A percentile compares a stretch with the other conserved stretches of the same genome.
Conservation (phyloP, 2,797 vertebrate species). For the Uromys caudimaculatus region DNA sequence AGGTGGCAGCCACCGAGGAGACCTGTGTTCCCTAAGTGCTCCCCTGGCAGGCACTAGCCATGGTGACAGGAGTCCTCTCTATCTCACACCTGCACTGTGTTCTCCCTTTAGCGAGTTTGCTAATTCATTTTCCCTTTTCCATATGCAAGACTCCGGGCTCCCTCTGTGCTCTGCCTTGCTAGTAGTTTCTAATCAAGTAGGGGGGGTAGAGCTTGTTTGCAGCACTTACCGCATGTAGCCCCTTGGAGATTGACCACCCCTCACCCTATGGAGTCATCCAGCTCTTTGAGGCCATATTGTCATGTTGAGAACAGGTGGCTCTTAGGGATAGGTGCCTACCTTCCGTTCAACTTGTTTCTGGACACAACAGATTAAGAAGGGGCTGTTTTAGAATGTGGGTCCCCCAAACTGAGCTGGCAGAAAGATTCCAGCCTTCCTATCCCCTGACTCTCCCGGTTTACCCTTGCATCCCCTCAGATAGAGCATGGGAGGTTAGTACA, state of each 20-base stretch:
- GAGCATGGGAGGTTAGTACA: fast-evolving
- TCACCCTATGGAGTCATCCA: neutral
- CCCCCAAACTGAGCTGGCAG: neutral
- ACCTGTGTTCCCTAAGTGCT: neutral
- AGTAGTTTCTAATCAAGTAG: neutral
- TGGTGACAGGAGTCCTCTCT: neutral
- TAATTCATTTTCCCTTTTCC: neutral
- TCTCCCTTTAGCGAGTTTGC: neutral
- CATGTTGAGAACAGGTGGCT: neutral
- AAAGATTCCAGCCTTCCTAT: neutral
- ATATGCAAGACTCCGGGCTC: fast-evolving
- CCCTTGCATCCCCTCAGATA: neutral
- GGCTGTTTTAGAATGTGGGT: neutral
- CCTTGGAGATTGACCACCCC: neutral
- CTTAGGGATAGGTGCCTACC: neutral
- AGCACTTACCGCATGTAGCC: neutral
- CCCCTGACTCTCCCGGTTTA: fast-evolving
- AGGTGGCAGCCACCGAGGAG: neutral
- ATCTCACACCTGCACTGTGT: neutral
- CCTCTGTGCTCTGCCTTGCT: neutral
- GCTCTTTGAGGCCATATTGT: neutral
- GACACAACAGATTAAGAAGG: neutral
- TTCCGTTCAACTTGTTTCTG: fast-evolving
- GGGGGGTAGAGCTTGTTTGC: neutral
- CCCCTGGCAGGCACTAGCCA: fast-evolving